phyloP scores from a whole-genome alignment of 2,797 vertebrate species.

The Florisuga fusca region DNA sequence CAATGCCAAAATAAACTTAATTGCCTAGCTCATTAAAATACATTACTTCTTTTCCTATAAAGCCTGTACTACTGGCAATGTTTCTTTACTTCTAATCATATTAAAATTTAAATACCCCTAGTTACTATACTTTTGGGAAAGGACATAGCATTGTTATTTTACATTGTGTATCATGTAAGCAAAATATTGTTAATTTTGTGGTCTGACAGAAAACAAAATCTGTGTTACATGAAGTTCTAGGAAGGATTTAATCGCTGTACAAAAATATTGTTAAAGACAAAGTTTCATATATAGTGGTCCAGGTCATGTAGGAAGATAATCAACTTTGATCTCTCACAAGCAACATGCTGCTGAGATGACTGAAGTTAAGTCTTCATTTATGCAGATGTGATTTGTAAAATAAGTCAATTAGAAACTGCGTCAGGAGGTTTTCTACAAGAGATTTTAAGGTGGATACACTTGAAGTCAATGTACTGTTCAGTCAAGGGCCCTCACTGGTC shows the following conservation, averaged over 20 bases:
- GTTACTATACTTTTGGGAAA: not conserved
- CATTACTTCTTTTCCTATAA: constrained; percentile 2
- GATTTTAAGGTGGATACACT: not conserved
- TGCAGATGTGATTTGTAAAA: not conserved
- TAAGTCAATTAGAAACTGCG: not conserved
- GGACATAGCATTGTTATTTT: not conserved
- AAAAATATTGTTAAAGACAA: not conserved
- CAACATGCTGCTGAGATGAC: not conserved
- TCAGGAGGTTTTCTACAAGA: not conserved
- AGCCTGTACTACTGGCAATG: constrained; percentile 28
- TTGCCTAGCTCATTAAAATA: not conserved
- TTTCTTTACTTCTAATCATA: constrained; percentile 47
- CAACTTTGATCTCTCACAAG: not conserved
- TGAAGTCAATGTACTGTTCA: not conserved
- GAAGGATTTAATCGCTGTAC: not conserved
- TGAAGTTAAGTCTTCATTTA: not conserved
- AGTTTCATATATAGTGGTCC: not conserved
- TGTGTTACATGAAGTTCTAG: not conserved
- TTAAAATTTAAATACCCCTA: not conserved
- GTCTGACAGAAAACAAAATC: not conserved
- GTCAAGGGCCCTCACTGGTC: not conserved
- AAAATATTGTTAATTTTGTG: not conserved
- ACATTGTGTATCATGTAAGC: not conserved
- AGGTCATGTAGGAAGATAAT: not conserved
- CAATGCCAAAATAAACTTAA: constrained; percentile 17